A percentile compares a stretch with the other conserved stretches of the same genome.
Evolutionary conservation across 2,888 invertebrate species (phyloP).

Genomic region (Saturnia japonica): DNA sequence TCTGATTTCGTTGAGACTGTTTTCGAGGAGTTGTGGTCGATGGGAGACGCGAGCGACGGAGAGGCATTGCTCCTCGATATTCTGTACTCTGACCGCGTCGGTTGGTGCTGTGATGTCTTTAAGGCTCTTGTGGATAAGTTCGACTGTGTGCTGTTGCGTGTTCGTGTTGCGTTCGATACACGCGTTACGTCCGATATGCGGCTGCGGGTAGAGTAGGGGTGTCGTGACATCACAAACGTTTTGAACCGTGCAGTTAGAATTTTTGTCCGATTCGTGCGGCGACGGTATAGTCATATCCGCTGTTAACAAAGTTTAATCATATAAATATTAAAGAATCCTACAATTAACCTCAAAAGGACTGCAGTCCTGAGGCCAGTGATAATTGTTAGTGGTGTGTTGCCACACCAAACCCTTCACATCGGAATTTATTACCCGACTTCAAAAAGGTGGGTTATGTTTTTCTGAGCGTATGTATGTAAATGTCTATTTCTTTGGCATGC

Average conservation of each 20-base stretch:
- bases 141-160: slow-evolving; percentile 78
- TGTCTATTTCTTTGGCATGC: too few relatives aligned
- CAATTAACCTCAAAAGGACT: too few relatives aligned
- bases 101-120: slow-evolving; percentile 73
- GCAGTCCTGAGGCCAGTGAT: too few relatives aligned
- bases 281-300: slow-evolving; percentile 34
- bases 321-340: background rate
- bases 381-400: too few relatives aligned
- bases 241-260: slow-evolving; percentile 56
- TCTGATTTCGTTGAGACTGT: slow-evolving; percentile 61
- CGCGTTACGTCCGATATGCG: slow-evolving; percentile 92
- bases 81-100: slow-evolving; percentile 41
- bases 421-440: too few relatives aligned
- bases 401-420: too few relatives aligned
- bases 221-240: slow-evolving; percentile 63
- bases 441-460: too few relatives aligned
- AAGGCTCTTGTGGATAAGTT: slow-evolving; percentile 84
- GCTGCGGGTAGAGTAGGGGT: slow-evolving; percentile 84
- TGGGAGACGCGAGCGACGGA: slow-evolving; percentile 61
- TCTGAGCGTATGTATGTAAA: too few relatives aligned
- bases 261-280: slow-evolving; percentile 61
- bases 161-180: slow-evolving; percentile 89
- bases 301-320: slow-evolving; percentile 23
- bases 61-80: slow-evolving; percentile 57
- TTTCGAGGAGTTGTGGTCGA: slow-evolving; percentile 48